Percentiles rank a stretch among this genome's conserved stretches.
Evolutionary conservation across 1,140 invertebrate genomes (phyloP).

Genomic region (Aphaenogaster floridana): DNA sequence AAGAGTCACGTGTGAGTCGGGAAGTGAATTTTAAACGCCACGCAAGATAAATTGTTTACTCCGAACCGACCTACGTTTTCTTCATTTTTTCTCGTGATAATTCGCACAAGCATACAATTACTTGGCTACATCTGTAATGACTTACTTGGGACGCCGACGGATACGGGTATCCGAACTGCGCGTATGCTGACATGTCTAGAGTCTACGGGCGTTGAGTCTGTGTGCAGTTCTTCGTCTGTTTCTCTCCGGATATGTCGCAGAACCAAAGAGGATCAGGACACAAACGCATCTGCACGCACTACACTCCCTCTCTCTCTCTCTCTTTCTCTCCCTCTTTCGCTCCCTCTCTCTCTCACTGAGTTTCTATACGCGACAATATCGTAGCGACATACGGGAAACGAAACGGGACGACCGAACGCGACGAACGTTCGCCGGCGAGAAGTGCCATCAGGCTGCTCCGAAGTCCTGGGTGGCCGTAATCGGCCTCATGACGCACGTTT

Average conservation of each 20-base stretch:
- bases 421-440: constrained; percentile 37
- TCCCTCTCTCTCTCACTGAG: constrained; percentile 63
- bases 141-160: constrained; percentile 93
- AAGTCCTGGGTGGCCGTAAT: constrained; percentile 40
- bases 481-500: constrained; percentile 65
- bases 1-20: background rate
- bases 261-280: constrained; percentile 61
- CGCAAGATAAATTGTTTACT: background rate
- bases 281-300: constrained; percentile 75
- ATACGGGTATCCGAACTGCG: constrained; percentile 94
- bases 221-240: constrained; percentile 17
- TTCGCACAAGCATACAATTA: background rate
- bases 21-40: background rate
- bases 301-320: constrained; percentile 65
- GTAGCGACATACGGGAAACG: constrained; percentile 1
- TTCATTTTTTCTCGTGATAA: background rate
- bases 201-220: constrained; percentile 28
- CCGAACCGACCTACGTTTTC: background rate
- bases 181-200: constrained; percentile 91
- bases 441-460: constrained; percentile 72
- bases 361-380: constrained; percentile 37
- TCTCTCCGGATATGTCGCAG: background rate
- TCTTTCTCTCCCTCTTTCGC: constrained; percentile 21
- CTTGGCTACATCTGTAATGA: background rate
- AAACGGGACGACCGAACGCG: background rate